These are phyloP conservation scores for Caenorhabditis japonica DNA, from an alignment of 2,888 invertebrate genomes.

Conservation along the genomic window DNA sequence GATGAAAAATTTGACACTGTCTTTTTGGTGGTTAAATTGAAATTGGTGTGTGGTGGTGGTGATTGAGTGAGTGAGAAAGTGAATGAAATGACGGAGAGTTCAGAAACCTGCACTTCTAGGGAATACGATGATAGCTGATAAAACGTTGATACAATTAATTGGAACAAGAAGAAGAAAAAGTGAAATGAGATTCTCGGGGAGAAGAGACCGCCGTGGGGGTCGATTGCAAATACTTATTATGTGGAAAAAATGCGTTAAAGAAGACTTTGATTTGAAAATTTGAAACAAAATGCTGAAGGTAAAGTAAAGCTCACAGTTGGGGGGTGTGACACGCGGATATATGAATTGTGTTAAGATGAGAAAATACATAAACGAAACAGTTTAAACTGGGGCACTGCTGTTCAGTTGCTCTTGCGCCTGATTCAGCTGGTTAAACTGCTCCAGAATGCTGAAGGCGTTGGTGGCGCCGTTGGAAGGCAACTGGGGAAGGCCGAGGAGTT, in stretches of 20 bases:
- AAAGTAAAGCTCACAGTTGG: constrained; percentile 49
- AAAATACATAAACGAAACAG: background rate
- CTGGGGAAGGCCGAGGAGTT: constrained; percentile 43
- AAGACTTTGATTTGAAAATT: background rate
- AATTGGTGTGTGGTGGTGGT: too few species aligned
- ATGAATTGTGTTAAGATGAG: background rate
- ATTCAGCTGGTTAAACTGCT: constrained; percentile 61
- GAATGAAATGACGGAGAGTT: constrained; percentile 13
- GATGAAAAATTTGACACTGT: too few species aligned
- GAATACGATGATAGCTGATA: constrained; percentile 7
- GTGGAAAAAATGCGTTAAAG: background rate
- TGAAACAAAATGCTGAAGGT: too few species aligned
- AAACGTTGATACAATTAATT: background rate
- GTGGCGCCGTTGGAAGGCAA: constrained; percentile 23
- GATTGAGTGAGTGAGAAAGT: background rate
- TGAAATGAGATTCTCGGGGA: constrained; percentile 14
- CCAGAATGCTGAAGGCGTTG: constrained; percentile 55
- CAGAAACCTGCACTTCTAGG: constrained; percentile 23
- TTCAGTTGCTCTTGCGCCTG: constrained; percentile 58
- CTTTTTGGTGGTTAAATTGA: too few species aligned
- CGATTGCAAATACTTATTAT: constrained; percentile 11
- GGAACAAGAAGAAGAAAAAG: too few species aligned
- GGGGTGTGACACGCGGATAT: constrained; percentile 23
- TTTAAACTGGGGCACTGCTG: constrained; percentile 42
- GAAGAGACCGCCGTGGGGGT: constrained; percentile 7